Percentiles rank a stretch among this genome's conserved stretches.
phyloP scores from a whole-genome alignment of 2,888 invertebrate genomes.

The Chromoteleia sp. region DNA sequence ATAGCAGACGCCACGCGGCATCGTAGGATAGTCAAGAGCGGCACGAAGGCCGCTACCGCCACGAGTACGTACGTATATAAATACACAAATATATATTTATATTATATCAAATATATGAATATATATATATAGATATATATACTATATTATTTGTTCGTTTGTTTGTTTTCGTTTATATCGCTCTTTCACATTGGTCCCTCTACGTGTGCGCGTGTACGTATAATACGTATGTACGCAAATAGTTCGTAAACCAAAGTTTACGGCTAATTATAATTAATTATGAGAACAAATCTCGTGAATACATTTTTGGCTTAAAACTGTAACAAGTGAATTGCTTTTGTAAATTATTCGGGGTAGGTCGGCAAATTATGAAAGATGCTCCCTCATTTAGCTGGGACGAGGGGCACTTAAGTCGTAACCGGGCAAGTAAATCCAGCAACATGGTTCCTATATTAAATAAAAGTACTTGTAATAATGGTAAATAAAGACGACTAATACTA shows the following conservation, averaged over 20 bases:
- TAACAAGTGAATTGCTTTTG: slow-evolving; percentile 41
- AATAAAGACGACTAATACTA: slow-evolving; percentile 76
- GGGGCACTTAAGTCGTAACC: slow-evolving; percentile 46
- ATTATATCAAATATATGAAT: slow-evolving; percentile 73
- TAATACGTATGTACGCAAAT: slow-evolving; percentile 8
- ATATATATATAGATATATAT: too few relatives aligned
- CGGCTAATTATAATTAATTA: slow-evolving; percentile 19
- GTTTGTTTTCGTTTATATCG: slow-evolving; percentile 53
- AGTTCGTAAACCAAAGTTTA: slow-evolving; percentile 17
- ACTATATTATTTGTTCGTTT: slow-evolving; percentile 67
- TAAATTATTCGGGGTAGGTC: slow-evolving; percentile 47
- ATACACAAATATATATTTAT: slow-evolving; percentile 76
- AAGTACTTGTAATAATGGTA: slow-evolving; percentile 79
- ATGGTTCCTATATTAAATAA: slow-evolving; percentile 84
- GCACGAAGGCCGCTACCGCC: slow-evolving; percentile 75
- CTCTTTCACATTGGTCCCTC: slow-evolving; percentile 72
- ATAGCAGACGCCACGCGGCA: slow-evolving; percentile 74
- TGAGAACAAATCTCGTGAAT: slow-evolving; percentile 9
- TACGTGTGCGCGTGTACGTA: slow-evolving; percentile 69
- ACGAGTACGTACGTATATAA: slow-evolving; percentile 80
- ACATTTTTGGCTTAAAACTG: slow-evolving; percentile 25
- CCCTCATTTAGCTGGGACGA: slow-evolving; percentile 66
- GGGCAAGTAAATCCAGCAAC: slow-evolving; percentile 81
- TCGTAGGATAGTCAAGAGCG: slow-evolving; percentile 76
- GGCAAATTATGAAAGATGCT: slow-evolving; percentile 37